Evolutionary conservation across 2,888 invertebrate genomes (phyloP).

Genomic region (Lycocerus yunnanus): DNA sequence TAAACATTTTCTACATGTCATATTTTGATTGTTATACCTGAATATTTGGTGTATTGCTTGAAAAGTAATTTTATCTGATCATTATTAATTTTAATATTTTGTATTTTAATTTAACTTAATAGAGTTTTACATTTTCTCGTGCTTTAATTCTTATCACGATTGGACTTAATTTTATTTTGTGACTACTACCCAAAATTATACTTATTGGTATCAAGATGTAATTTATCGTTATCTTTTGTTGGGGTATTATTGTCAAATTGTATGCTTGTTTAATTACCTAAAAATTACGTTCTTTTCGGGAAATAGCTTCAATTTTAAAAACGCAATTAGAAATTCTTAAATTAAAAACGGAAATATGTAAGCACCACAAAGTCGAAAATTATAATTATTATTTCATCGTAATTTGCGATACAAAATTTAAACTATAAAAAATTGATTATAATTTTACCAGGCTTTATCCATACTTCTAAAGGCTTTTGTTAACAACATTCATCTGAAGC

Average conservation of each 20-base stretch:
- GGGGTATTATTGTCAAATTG: neutral
- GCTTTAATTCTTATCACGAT: neutral
- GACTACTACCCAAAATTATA: neutral
- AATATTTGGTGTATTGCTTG: too few species aligned
- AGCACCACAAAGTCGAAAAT: neutral
- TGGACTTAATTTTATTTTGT: neutral
- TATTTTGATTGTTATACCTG: too few species aligned
- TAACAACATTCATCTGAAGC: neutral
- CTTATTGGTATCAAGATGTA: neutral
- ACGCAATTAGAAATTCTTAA: neutral
- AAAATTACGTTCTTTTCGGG: neutral
- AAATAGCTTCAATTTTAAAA: neutral
- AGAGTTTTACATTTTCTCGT: too few species aligned
- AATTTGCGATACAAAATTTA: neutral
- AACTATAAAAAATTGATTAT: neutral
- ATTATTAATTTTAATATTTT: neutral
- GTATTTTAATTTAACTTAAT: neutral
- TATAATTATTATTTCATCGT: neutral
- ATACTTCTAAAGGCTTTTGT: neutral
- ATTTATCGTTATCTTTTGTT: neutral
- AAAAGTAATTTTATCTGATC: too few species aligned
- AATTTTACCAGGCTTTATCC: neutral
- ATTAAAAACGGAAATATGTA: neutral
- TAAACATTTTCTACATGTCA: too few species aligned
- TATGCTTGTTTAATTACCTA: neutral